Evolutionary conservation across 2,113 vertebrate genomes (phyloP).

Genomic region (Recurvirostra avosetta): DNA sequence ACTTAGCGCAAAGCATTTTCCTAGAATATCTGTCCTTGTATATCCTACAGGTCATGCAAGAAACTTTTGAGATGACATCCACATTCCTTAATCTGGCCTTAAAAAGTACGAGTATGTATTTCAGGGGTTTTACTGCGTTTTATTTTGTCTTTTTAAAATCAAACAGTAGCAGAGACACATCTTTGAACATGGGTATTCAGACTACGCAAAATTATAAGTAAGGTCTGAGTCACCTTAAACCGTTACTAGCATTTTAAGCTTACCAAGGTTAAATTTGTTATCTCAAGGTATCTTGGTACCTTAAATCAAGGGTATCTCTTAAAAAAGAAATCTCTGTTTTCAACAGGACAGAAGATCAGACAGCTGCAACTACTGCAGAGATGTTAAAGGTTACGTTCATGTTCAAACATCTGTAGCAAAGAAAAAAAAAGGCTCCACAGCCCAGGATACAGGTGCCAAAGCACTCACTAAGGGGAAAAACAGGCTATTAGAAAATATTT

Average conservation of each 20-base stretch:
- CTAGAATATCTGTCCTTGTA: not conserved
- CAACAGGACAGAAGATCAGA: not conserved
- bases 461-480: not conserved
- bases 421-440: not conserved
- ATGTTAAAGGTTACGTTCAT: not conserved
- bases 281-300: not conserved
- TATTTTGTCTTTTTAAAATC: not conserved
- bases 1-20: not conserved
- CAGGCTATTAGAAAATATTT: slow-evolving; percentile 10
- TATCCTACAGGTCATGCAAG: fast-evolving
- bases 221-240: not conserved
- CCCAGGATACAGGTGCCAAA: slow-evolving; percentile 5
- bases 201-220: not conserved
- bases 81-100: not conserved
- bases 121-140: not conserved
- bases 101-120: fast-evolving
- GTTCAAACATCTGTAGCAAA: not conserved
- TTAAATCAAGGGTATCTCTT: not conserved
- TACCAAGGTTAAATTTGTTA: not conserved
- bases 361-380: not conserved
- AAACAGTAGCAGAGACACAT: not conserved
- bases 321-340: not conserved
- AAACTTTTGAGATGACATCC: not conserved
- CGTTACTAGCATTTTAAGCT: not conserved
- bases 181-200: not conserved